Evolutionary conservation across 2,113 vertebrate species (phyloP), one percentile per base, ranked within the genome.

Genomic region (Alosa alosa): DNA sequence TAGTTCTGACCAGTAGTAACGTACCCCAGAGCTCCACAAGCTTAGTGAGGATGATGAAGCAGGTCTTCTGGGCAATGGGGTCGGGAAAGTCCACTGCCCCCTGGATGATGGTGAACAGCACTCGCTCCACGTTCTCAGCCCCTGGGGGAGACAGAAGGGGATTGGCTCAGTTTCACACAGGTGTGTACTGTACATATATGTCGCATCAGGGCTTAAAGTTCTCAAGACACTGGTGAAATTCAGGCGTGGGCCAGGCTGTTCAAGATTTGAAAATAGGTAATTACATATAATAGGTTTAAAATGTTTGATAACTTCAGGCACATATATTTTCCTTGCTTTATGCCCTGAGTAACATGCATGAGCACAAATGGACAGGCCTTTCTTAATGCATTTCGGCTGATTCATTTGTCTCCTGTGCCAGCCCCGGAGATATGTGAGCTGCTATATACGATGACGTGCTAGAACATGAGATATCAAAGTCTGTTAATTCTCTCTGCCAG

Each of bases 41-140:
- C 64, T 72, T 72, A 25, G 64, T 72, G 25, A 72, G 64, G 64
- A 72, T 72, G 64, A 72, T 36, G 31, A 72, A 99, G 90, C 98
- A 99, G 44, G 97, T 99, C 86, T 99, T 99, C 94, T 99, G 98
- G 22, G 98, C 97, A 87, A 98, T 94, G 57, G 98, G 98, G 93
- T 99, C 98, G 15, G 98, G 98, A 84, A 98, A 98, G 84, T 99
- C 98, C 47, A 98, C 97, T 0, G 98, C 98, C 82, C 98, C 98
- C 94, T 99, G 98, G 92, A 99, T 99, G 89, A 99, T 93, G 85
- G 98, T 99, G 92, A 99, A 96, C 52, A 99, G 91, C 0, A 99
- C 96, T 2, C 94, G 95, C 88, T 99, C 98, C 18, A 99, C 96
- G 89, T 99, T 99, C 68, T 99, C 97, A 20, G 96, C 96, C 87